These are phyloP conservation scores for Centrocercus urophasianus DNA, from an alignment of 2,113 vertebrate species.

Conservation along the genomic window DNA sequence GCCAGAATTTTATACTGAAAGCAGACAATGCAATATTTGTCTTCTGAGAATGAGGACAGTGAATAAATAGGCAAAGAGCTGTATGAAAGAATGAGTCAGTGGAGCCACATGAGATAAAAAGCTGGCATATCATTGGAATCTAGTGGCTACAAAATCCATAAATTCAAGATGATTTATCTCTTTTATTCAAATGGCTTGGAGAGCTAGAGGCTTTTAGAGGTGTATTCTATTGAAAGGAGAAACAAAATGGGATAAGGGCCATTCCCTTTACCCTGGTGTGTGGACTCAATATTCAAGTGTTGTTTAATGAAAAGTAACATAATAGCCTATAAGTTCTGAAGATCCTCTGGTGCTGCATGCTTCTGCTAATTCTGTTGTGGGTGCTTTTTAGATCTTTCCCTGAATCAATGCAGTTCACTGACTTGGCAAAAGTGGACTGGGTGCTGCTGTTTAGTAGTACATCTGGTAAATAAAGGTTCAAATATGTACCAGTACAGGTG, in stretches of 20 bases:
- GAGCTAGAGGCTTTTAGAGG: neutral
- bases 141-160: neutral
- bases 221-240: neutral
- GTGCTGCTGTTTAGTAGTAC: neutral
- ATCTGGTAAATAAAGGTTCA: neutral
- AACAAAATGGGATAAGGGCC: neutral
- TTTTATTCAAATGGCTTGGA: neutral
- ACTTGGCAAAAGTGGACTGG: neutral
- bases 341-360: neutral
- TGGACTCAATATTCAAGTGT: rapidly evolving
- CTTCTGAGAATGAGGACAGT: neutral
- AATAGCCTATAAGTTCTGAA: neutral
- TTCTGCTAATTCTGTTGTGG: neutral
- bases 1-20: neutral
- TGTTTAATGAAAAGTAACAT: neutral
- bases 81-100: neutral
- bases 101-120: neutral
- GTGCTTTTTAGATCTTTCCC: neutral
- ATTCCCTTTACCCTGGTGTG: rapidly evolving
- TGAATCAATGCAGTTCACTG: neutral
- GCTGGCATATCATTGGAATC: neutral
- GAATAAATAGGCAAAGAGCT: neutral
- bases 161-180: neutral
- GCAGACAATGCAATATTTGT: neutral
- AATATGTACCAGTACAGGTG: neutral